Evolutionary conservation across 1,140 invertebrate genomes (phyloP).

Genomic region (Solenopsis fugax): DNA sequence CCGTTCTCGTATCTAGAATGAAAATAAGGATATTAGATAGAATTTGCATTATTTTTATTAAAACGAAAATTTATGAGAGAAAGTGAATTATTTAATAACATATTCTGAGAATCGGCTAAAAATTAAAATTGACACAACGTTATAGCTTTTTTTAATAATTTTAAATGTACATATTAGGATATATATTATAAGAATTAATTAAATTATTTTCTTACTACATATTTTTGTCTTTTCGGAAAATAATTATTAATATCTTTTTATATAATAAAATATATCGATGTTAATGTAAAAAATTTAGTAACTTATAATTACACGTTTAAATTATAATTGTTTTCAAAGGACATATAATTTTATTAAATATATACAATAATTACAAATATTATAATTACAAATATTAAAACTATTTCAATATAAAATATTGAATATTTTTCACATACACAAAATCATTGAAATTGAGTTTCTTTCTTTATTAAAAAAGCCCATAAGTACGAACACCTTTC

Average conservation of each 20-base stretch:
- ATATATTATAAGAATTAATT: background rate
- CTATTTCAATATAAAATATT: constrained; percentile 9
- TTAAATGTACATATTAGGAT: background rate
- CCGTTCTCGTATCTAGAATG: constrained; percentile 92
- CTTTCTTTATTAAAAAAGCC: background rate
- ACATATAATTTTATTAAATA: constrained; percentile 10
- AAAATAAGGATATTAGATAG: background rate
- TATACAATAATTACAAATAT: constrained; percentile 21
- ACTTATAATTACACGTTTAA: background rate
- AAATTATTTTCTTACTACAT: background rate
- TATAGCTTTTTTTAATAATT: background rate
- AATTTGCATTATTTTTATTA: background rate
- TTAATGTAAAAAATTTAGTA: background rate
- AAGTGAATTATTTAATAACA: background rate
- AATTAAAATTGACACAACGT: background rate
- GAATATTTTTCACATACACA: background rate
- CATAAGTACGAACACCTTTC: background rate
- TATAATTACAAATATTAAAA: constrained; percentile 2
- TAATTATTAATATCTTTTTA: background rate
- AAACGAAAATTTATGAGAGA: background rate
- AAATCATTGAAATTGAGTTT: constrained; percentile 18
- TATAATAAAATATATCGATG: background rate
- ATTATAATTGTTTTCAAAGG: background rate
- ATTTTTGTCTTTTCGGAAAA: background rate
- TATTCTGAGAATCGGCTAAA: background rate